Conservation (phyloP, 2,113 vertebrate genomes). For the Lepus timidus region DNA sequence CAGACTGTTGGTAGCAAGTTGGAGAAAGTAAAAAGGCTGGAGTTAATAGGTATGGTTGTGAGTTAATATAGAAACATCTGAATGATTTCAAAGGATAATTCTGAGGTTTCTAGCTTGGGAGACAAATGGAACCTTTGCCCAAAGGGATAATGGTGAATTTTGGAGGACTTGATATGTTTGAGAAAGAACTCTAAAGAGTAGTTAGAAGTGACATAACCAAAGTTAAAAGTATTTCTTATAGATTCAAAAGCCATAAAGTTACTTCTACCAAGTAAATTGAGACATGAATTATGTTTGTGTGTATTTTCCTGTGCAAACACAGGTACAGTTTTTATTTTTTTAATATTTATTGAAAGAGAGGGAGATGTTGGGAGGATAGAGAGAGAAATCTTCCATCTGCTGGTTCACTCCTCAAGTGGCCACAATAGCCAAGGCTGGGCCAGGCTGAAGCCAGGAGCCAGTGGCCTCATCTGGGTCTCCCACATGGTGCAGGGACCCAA, state of each 20-base stretch:
- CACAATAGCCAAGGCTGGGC: too few relatives aligned
- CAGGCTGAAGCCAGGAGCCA: too few relatives aligned
- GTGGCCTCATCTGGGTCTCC: too few relatives aligned
- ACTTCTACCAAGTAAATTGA: not conserved
- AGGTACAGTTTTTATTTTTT: not conserved
- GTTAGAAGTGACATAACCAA: not conserved
- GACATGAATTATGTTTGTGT: not conserved
- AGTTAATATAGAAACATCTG: not conserved
- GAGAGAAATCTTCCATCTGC: too few relatives aligned
- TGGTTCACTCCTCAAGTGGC: too few relatives aligned
- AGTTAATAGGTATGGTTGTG: not conserved
- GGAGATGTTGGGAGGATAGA: too few relatives aligned
- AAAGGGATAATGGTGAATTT: not conserved
- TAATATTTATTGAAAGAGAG: too few relatives aligned
- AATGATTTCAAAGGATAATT: conserved; percentile 12
- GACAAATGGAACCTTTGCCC: not conserved
- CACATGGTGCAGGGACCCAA: too few relatives aligned
- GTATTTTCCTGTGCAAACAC: conserved; percentile 29
- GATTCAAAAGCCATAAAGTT: not conserved
- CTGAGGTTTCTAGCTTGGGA: not conserved
- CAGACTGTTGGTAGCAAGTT: not conserved
- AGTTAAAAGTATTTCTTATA: not conserved
- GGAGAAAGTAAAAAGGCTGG: not conserved
- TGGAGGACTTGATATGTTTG: not conserved
- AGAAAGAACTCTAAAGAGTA: not conserved